Base-by-base conservation (phyloP, 2,113 vertebrate genomes). In the Phalacrocorax brasilianus region DNA sequence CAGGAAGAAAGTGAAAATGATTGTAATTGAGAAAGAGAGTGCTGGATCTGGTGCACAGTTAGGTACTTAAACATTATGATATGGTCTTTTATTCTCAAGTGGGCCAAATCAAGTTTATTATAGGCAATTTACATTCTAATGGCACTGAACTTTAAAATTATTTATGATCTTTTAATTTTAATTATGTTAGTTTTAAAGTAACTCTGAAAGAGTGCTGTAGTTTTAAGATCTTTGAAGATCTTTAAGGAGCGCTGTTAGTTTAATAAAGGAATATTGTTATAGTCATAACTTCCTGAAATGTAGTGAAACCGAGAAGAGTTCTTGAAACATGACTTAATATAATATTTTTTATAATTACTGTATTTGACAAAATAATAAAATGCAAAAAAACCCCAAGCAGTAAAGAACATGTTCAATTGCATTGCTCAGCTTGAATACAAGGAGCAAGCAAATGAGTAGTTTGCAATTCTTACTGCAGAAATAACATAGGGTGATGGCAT, bases 21-120 rank as follows among this genome's bases (percentile, higher is more conserved):
- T 74, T 76, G 79, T 91, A 44, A 73, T 28, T 71, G 86, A 77
- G 80, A 81, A 85, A 61, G 21, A 79, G 58, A 83, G 89, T 90
- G 75, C 91, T 27, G 15, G 87, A 92, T 92, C 72, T 93, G 89
- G 56, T 84, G 73, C 87, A 70, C 32, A 45, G 47, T 61, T 53
- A 65, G 58, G 27, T 76, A 18, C 53, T 76, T 83, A 5, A 61
- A 40, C 23, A 24, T 55, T 92, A 80, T 83, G 47, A 59, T 70
- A 12, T 20, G 47, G 80, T 50, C 73, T 89, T 42, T 81, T 86
- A 91, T 91, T 86, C 84, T 94, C 89, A 67, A 49, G 76, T 92
- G 89, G 72, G 59, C 38, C 55, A 93, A 97, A 96, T 91, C 84
- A 91, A 91, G 52, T 84, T 92, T 92, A 81, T 89, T 95, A 47